Evolutionary conservation across 2,888 invertebrate species (phyloP).

Genomic region (Eupithecia subfuscata): DNA sequence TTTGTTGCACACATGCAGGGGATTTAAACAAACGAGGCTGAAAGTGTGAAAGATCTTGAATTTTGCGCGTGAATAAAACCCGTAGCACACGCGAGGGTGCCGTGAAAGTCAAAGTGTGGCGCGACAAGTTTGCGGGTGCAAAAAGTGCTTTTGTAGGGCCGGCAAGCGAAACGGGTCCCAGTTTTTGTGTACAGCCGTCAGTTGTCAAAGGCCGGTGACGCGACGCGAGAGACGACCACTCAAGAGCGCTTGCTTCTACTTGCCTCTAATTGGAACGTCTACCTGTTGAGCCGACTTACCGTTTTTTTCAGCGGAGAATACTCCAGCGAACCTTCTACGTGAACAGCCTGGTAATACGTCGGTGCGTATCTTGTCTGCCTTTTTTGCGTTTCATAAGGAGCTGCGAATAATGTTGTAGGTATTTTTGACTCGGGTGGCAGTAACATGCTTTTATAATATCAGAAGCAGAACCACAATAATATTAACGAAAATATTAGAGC

Average conservation of each 20-base stretch:
- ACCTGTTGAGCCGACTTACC: slow-evolving; percentile 79
- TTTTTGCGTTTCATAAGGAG: slow-evolving; percentile 28
- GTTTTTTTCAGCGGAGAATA: slow-evolving; percentile 66
- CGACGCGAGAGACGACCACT: slow-evolving; percentile 72
- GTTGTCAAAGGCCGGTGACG: slow-evolving; percentile 75
- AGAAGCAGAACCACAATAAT: background rate
- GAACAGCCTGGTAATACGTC: slow-evolving; percentile 67
- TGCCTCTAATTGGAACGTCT: slow-evolving; percentile 79
- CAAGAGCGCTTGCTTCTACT: slow-evolving; percentile 62
- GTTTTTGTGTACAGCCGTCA: slow-evolving; percentile 70
- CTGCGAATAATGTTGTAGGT: slow-evolving; percentile 35
- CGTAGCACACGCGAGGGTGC: slow-evolving; percentile 57
- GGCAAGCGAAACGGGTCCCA: slow-evolving; percentile 72
- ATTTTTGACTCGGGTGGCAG: slow-evolving; percentile 24
- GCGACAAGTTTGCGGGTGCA: slow-evolving; percentile 68
- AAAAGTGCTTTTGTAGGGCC: slow-evolving; percentile 72
- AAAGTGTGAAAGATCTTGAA: slow-evolving; percentile 40
- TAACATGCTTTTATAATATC: slow-evolving; percentile 13
- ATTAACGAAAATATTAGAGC: background rate
- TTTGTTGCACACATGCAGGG: slow-evolving; percentile 27
- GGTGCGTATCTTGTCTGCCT: slow-evolving; percentile 52
- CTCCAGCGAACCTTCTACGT: slow-evolving; percentile 69
- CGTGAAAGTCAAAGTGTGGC: slow-evolving; percentile 73
- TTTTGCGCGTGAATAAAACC: slow-evolving; percentile 37
- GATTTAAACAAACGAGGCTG: slow-evolving; percentile 36